Conservation (phyloP, 2,797 vertebrate genomes). For the Prunella strophiata region DNA sequence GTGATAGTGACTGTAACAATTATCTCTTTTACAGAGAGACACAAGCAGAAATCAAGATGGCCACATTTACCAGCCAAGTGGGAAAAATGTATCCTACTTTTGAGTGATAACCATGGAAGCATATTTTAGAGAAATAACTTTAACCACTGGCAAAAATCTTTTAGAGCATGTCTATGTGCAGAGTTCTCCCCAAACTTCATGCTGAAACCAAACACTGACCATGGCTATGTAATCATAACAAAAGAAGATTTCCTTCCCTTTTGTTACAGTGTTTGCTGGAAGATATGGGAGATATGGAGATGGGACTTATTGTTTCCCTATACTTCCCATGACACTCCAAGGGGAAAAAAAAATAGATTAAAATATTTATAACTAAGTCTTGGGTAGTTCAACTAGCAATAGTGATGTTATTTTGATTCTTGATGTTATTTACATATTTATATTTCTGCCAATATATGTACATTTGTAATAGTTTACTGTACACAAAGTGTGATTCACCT, state of each 20-base stretch:
- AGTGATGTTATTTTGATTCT: not conserved
- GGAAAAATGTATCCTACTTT: not conserved
- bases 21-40: not conserved
- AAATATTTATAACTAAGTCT: not conserved
- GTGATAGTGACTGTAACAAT: not conserved
- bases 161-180: not conserved
- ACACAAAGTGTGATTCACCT: not conserved
- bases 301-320: not conserved
- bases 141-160: not conserved
- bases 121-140: not conserved
- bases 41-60: not conserved
- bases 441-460: not conserved
- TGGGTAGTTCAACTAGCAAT: not conserved
- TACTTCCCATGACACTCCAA: not conserved
- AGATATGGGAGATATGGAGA: not conserved
- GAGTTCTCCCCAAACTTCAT: not conserved
- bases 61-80: not conserved
- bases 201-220: not conserved
- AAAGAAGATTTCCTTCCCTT: not conserved
- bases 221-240: not conserved
- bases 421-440: not conserved
- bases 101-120: not conserved
- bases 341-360: not conserved
- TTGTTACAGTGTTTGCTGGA: not conserved
- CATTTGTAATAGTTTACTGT: not conserved